A percentile compares a stretch with the other conserved stretches of the same genome.
Conservation (phyloP, 2,113 vertebrate species). For the Campylomormyrus tamandua region DNA sequence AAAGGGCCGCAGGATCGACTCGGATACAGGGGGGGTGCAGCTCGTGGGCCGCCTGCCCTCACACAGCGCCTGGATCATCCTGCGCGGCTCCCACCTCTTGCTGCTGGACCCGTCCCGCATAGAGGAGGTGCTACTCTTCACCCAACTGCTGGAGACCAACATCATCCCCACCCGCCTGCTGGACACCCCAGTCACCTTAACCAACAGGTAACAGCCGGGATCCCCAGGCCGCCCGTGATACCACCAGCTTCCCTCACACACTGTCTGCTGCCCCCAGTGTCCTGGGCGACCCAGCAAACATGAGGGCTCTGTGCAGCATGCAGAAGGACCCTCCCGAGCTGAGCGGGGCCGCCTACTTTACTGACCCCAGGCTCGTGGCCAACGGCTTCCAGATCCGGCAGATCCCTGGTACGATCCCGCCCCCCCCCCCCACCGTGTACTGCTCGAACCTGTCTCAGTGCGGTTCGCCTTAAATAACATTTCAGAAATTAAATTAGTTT, state of each 20-base stretch:
- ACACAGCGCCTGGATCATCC: conserved; percentile 78
- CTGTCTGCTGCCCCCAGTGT: conserved; percentile 53
- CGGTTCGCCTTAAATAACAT: background rate
- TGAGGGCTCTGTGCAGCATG: conserved; percentile 71
- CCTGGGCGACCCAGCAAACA: conserved; percentile 69
- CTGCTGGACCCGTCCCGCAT: conserved; percentile 85
- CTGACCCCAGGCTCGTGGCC: conserved; percentile 77
- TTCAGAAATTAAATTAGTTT: background rate
- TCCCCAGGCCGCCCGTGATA: conserved; percentile 21
- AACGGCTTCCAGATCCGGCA: conserved; percentile 86
- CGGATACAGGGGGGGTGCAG: conserved; percentile 51
- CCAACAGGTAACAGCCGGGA: conserved; percentile 69
- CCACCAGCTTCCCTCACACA: background rate
- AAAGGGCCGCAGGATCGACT: conserved; percentile 31
- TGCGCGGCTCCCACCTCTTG: conserved; percentile 68
- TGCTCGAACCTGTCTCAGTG: background rate
- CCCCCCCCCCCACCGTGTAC: background rate
- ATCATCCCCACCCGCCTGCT: conserved; percentile 72
- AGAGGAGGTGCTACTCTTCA: conserved; percentile 81
- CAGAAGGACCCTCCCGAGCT: conserved; percentile 56
- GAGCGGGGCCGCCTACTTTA: conserved; percentile 60
- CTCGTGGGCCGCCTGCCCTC: conserved; percentile 73
- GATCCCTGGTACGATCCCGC: conserved; percentile 66
- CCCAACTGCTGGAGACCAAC: conserved; percentile 81
- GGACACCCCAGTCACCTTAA: conserved; percentile 73